phyloP scores from a whole-genome alignment of 2,797 vertebrate genomes.

The Oreochromis grahami region DNA sequence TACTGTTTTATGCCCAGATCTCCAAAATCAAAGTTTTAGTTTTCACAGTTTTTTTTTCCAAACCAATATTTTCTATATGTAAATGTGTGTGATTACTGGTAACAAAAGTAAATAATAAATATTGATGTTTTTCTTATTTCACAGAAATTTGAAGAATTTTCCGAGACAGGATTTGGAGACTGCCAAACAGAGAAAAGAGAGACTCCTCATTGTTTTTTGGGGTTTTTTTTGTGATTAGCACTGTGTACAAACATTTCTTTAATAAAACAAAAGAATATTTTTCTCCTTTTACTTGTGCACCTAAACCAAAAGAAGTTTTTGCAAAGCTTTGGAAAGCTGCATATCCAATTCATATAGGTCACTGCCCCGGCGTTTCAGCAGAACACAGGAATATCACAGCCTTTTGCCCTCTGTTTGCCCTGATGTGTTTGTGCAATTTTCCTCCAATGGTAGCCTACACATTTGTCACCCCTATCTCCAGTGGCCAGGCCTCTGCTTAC shows the following conservation, averaged over 20 bases:
- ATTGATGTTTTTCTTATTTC: background rate
- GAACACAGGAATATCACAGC: background rate
- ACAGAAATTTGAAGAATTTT: background rate
- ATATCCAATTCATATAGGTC: constrained; percentile 35
- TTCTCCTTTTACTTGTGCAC: background rate
- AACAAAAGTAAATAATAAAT: background rate
- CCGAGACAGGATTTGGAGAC: background rate
- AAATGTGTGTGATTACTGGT: background rate
- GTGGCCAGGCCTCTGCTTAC: constrained; percentile 28
- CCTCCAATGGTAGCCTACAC: constrained; percentile 7
- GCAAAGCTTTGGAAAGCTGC: constrained; percentile 3
- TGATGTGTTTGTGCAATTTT: constrained; percentile 44
- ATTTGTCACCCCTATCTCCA: constrained; percentile 48
- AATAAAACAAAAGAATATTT: background rate
- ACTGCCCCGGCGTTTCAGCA: constrained; percentile 15
- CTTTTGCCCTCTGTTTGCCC: constrained; percentile 29
- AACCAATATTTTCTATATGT: background rate
- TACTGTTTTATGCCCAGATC: background rate
- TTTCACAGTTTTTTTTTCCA: background rate
- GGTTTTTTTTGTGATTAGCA: background rate
- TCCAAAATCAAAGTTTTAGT: background rate
- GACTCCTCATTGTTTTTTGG: background rate
- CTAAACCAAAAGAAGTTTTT: background rate
- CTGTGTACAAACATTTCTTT: background rate
- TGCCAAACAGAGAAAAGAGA: background rate